Conservation (phyloP, 2,113 vertebrate genomes). For the Phyllostomus hastatus region DNA sequence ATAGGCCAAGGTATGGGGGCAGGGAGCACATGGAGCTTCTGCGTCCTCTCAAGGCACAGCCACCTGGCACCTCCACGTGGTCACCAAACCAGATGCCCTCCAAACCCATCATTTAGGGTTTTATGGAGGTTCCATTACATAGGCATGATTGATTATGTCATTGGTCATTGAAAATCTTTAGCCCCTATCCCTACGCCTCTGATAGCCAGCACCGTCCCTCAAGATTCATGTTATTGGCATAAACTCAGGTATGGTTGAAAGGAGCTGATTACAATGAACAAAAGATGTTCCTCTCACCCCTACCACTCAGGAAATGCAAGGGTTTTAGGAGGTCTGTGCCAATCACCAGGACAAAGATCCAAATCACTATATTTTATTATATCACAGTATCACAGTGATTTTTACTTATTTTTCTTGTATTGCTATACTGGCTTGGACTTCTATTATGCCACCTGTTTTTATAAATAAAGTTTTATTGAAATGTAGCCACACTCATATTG, state of each 20-base stretch:
- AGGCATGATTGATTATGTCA: neutral
- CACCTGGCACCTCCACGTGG: neutral
- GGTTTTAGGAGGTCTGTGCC: neutral
- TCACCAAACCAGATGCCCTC: neutral
- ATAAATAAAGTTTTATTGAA: constrained; percentile 31
- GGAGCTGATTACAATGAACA: neutral
- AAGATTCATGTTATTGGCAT: neutral
- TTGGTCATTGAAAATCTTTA: neutral
- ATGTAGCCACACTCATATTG: neutral
- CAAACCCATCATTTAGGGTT: neutral
- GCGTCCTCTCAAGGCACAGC: neutral
- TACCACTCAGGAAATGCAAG: neutral
- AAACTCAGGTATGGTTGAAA: neutral
- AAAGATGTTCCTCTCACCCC: neutral
- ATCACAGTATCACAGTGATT: neutral
- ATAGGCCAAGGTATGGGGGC: neutral
- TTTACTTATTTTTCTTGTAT: neutral
- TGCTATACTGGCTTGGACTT: neutral
- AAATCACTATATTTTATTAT: neutral
- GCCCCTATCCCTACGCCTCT: too few relatives aligned
- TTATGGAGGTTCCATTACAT: neutral
- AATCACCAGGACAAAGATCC: neutral
- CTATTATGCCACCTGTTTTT: neutral
- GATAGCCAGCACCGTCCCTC: neutral
- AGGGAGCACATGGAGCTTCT: neutral